Evolutionary conservation across 2,888 invertebrate genomes (phyloP).

Genomic region (Caenorhabditis sp.): DNA sequence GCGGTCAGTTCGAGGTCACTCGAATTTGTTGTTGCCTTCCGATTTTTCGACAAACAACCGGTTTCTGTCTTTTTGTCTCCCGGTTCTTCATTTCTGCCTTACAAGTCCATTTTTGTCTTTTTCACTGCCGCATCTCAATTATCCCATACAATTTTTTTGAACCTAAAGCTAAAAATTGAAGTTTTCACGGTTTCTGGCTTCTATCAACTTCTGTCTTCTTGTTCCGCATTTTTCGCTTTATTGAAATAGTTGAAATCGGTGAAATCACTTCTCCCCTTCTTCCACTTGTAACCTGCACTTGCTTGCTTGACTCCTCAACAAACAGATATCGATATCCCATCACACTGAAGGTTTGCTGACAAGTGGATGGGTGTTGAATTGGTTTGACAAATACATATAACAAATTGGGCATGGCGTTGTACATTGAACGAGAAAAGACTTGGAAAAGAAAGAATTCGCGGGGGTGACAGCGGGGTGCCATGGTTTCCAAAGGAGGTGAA

Average conservation of each 20-base stretch:
- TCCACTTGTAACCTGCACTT: conserved; percentile 37
- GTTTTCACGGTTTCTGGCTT: neutral
- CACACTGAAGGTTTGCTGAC: conserved; percentile 27
- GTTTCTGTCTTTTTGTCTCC: conserved; percentile 17
- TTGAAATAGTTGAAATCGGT: conserved; percentile 6
- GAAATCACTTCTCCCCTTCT: conserved; percentile 12
- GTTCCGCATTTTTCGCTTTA: conserved; percentile 1
- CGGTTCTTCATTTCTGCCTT: neutral
- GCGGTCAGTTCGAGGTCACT: conserved; percentile 31
- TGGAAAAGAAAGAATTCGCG: neutral
- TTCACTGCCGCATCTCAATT: neutral
- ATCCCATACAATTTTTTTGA: too few relatives aligned
- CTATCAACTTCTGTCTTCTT: neutral
- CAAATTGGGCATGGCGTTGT: conserved; percentile 50
- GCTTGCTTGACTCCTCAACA: conserved; percentile 28
- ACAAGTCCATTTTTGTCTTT: neutral
- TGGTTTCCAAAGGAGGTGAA: conserved; percentile 1
- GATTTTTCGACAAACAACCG: conserved; percentile 46
- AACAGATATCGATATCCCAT: conserved; percentile 47
- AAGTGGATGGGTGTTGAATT: conserved; percentile 51
- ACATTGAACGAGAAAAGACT: too few relatives aligned
- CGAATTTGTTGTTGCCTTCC: conserved; percentile 50
- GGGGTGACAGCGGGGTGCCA: conserved; percentile 36
- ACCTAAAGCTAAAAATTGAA: neutral
- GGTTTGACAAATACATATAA: conserved; percentile 56